Base-by-base conservation (phyloP, 2,797 vertebrate species). In the Acanthurus leucopareius region DNA sequence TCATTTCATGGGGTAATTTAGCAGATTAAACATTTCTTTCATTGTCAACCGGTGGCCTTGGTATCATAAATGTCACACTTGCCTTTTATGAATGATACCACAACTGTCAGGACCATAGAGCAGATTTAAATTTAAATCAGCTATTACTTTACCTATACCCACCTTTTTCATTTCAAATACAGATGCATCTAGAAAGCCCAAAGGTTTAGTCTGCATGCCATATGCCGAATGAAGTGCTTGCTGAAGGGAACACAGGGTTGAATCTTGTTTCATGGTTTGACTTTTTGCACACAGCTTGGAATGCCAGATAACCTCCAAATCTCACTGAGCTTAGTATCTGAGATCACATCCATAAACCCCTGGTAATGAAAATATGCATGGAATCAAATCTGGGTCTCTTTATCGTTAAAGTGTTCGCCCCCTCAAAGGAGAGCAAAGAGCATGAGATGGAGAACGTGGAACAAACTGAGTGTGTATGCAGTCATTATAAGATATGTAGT, bases 11-110 rank as follows among this genome's bases (percentile, higher is more conserved):
- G 70, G 80, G 84, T 93, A 88, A 91, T 93, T 91, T 90, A 86
- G 80, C 90, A 83, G 89, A 91, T 94, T 94, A 92, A 94, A 91
- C 89, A 90, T 92, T 91, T 89, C 72, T 92, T 85, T 91, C 86
- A 84, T 90, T 93, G 91, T 94, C 89, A 92, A 70, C 65, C 74
- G 73, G 51, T 88, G 88, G 93, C 93, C 91, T 95, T 93, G 86
- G 83, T 85, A 83, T 90, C 71, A 20, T 93, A 91, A 91, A 92
- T 93, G 88, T 91, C 91, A 74, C 73, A 68, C 56, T 62, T 9
- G 3, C 73, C 57, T 87, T 79, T 89, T 80, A 89, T 81, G 60
- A 89, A 85, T 85, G 79, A 86, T 83, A 53, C 70, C 17, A 22
- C 74, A 51, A 81, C 83, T 77, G 86, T 86, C 71, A 73, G 69